Evolutionary conservation across 1,140 invertebrate species (phyloP).

Genomic region (Mya arenaria): DNA sequence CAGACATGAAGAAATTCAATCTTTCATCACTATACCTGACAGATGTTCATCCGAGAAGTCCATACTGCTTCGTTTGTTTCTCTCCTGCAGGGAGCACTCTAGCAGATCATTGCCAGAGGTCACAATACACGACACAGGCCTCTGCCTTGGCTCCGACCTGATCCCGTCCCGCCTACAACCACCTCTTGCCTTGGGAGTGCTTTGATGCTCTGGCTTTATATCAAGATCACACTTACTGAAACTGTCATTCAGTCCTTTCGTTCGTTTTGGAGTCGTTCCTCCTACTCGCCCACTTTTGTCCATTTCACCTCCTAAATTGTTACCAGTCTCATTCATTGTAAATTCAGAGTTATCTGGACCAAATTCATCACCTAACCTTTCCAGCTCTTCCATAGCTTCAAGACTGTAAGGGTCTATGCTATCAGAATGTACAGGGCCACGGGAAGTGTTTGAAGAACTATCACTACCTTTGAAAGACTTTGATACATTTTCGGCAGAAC

Average conservation of each 20-base stretch:
- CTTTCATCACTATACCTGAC: too few relatives aligned
- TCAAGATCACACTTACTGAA: constrained; percentile 12
- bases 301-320: constrained; percentile 23
- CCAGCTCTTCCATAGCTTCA: constrained; percentile 78
- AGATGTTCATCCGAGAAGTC: constrained; percentile 68
- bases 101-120: constrained; percentile 47
- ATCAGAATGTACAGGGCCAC: constrained; percentile 42
- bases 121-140: constrained; percentile 72
- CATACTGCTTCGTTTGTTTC: constrained; percentile 64
- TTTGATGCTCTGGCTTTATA: constrained; percentile 42
- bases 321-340: constrained; percentile 57
- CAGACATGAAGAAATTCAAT: too few relatives aligned
- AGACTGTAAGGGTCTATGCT: constrained; percentile 75
- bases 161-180: constrained; percentile 13
- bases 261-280: neutral
- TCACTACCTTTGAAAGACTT: constrained; percentile 26
- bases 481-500: constrained; percentile 1
- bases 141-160: constrained; percentile 47
- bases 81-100: constrained; percentile 58
- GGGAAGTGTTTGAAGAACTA: constrained; percentile 44
- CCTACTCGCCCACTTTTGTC: constrained; percentile 5
- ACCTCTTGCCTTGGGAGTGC: constrained; percentile 32
- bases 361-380: constrained; percentile 72
- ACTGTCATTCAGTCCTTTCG: neutral
- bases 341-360: constrained; percentile 57